Evolutionary conservation across 2,797 vertebrate species (phyloP), one percentile per base, ranked within the genome.

Genomic region (Myotis vivesi): DNA sequence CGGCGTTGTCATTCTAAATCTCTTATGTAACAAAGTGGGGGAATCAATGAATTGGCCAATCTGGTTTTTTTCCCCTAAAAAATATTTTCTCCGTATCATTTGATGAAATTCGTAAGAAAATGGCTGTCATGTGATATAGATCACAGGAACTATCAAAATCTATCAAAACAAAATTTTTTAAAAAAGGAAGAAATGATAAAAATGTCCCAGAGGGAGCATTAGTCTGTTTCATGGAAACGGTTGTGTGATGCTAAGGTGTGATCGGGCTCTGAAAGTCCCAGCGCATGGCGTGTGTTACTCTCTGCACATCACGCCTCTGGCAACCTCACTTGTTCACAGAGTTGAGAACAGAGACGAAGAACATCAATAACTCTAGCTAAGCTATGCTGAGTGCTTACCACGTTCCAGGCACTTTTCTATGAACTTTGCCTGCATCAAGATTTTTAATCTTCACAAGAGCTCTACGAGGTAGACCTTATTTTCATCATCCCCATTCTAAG

Each of bases 221-320:
- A 25, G 15, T 41, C 59, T 38, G 22, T 79, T 92, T 53, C 22
- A 8, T 16, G 36, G 57, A 77, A 44, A 38, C 2, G 12, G 41
- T 57, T 80, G 9, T 0, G 8, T 25, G 20, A 13, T 55, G 41
- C 68, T 76, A 19, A 49, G 30, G 36, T 68, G 55, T 38, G 68
- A 36, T 28, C 1, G 4, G 49, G 33, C 22, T 92, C 30, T 86
- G 28, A 59, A 79, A 55, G n/a, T 53, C 23, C 9, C 49, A 7
- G 8, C 15, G n/a, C 23, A 0, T 15, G 12, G 16, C 41, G 1
- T 2, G 6, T 8, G 5, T 36, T 8, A 12, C 22, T 55, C 10
- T 17, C 28, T 41, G 38, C 20, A 72, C 49, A 16, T 8, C 30
- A 0, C 4, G 9, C 33, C 49, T 81, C 68, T 68, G 62, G 55